Evolutionary conservation across 1,140 invertebrate genomes (phyloP).

Genomic region (Drosophila oshimai): DNA sequence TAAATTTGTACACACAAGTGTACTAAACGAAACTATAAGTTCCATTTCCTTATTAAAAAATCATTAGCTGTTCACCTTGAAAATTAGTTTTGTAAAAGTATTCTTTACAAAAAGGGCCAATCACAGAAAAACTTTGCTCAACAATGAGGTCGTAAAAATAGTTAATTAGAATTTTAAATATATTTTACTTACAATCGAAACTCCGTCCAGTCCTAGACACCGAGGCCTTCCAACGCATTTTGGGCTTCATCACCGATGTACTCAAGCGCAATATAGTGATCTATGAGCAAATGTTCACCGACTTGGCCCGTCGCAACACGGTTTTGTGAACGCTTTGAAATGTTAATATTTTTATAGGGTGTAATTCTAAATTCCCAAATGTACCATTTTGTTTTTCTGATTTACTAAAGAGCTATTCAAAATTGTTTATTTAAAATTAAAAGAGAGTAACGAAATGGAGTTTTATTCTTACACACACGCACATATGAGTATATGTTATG

Average conservation of each 20-base stretch:
- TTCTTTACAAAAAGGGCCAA: too few species aligned
- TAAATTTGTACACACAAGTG: too few species aligned
- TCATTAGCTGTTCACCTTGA: too few species aligned
- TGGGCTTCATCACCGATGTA: conserved; percentile 77
- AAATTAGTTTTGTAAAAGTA: too few species aligned
- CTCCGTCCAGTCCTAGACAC: conserved; percentile 77
- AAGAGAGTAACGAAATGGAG: conserved; percentile 11
- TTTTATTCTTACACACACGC: conserved; percentile 7
- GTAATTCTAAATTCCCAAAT: not conserved
- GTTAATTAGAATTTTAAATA: not conserved
- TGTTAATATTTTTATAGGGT: not conserved
- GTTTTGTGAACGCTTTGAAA: conserved; percentile 40
- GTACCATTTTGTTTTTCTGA: not conserved
- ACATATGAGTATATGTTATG: conserved; percentile 1
- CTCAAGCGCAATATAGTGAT: conserved; percentile 78
- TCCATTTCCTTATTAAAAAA: not conserved
- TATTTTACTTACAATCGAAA: not conserved
- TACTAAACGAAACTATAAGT: not conserved
- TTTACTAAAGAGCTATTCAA: not conserved
- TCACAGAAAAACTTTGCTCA: not conserved
- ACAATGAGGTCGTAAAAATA: not conserved
- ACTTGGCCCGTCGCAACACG: conserved; percentile 63
- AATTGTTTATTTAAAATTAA: conserved; percentile 45
- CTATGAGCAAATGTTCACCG: conserved; percentile 75
- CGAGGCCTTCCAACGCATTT: conserved; percentile 74